phyloP scores from a whole-genome alignment of 2,888 invertebrate species.

The Lasioglossum villosulum region DNA sequence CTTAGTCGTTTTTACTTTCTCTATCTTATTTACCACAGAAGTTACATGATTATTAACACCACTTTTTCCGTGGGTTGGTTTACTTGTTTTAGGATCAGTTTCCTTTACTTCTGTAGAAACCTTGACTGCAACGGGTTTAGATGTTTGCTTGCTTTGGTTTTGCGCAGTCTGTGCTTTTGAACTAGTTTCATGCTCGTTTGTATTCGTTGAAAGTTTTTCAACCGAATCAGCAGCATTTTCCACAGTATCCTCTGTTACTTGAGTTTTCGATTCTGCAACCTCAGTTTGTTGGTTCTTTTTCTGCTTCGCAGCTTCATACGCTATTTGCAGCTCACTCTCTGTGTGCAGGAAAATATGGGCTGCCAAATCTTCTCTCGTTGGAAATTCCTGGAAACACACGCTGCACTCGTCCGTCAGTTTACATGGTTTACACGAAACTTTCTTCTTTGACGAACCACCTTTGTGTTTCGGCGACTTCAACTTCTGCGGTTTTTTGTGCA shows the following conservation, averaged over 20 bases:
- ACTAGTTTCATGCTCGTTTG: neutral
- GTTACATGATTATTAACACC: neutral
- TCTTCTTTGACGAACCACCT: neutral
- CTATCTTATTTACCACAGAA: neutral
- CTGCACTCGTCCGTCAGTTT: conserved; percentile 61
- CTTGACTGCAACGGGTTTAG: neutral
- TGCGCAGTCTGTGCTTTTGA: neutral
- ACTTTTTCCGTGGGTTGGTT: neutral
- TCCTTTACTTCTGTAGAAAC: neutral
- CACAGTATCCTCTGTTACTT: neutral
- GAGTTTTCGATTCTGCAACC: neutral
- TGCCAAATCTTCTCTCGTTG: conserved; percentile 66
- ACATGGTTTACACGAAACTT: neutral
- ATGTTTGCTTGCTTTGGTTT: neutral
- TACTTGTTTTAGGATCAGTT: neutral
- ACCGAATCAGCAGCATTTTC: neutral
- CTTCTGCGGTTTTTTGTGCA: neutral
- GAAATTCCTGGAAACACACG: conserved; percentile 72
- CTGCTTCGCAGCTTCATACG: conserved; percentile 61
- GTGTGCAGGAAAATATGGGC: conserved; percentile 77
- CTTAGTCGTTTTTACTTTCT: neutral
- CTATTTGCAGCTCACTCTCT: conserved; percentile 71
- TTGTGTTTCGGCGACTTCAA: neutral
- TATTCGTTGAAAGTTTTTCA: neutral
- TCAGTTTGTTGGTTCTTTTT: neutral